These are phyloP conservation scores for Phaethon lepturus DNA, from an alignment of 2,113 vertebrate species.

Conservation along the genomic window DNA sequence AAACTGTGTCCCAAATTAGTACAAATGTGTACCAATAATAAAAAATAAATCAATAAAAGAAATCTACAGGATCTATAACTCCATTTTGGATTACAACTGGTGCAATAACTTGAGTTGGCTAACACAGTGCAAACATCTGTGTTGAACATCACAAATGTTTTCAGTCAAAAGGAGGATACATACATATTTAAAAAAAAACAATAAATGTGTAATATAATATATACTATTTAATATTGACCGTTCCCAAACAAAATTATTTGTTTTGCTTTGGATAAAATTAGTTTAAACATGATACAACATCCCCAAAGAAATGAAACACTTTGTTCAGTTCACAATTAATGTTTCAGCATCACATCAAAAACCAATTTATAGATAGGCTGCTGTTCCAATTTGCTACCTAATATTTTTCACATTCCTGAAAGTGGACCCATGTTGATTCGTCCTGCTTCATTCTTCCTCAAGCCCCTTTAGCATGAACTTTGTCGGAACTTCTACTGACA, in stretches of 20 bases:
- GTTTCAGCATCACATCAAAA: background rate
- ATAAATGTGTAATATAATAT: background rate
- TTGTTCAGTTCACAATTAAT: background rate
- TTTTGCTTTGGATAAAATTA: background rate
- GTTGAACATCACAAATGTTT: background rate
- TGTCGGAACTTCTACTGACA: background rate
- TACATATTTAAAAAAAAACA: background rate
- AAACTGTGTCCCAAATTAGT: background rate
- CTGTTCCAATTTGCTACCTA: background rate
- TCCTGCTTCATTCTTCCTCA: background rate
- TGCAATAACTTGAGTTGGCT: background rate
- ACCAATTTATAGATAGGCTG: background rate
- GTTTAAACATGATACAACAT: background rate
- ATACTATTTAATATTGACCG: background rate
- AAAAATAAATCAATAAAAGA: slow-evolving; percentile 9
- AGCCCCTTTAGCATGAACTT: background rate
- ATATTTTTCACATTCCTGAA: background rate
- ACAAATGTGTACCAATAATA: background rate
- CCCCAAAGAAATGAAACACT: background rate
- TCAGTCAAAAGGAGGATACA: background rate
- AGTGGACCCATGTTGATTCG: background rate
- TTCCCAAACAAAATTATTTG: background rate
- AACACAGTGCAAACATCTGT: background rate
- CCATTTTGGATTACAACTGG: background rate
- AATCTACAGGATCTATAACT: background rate